Conservation (phyloP, 2,113 vertebrate species). For the Anolis sagrei region DNA sequence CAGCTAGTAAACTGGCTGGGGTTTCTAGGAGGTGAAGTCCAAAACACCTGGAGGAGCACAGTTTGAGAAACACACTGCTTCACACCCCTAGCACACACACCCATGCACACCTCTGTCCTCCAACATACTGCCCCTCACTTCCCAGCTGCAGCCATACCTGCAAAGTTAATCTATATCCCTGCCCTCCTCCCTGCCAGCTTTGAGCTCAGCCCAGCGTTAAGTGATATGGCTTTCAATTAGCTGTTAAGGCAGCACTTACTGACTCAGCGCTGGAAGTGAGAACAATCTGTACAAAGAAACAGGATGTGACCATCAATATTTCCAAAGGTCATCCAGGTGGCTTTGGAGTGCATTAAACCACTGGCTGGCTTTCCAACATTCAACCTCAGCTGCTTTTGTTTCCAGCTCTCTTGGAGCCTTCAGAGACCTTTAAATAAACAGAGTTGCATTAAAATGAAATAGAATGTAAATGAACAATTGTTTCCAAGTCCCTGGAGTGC, state of each 20-base stretch:
- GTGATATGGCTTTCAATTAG: conserved; percentile 16
- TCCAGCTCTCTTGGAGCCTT: neutral
- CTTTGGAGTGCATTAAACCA: conserved; percentile 1
- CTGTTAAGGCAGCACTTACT: neutral
- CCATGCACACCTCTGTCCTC: neutral
- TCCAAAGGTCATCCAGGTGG: neutral
- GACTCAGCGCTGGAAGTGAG: conserved; percentile 19
- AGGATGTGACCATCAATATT: conserved; percentile 34
- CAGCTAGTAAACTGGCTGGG: no score
- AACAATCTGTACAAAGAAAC: conserved; percentile 14
- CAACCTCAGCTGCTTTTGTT: neutral
- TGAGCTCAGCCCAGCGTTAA: neutral
- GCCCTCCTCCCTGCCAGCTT: neutral
- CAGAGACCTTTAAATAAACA: conserved; percentile 20
- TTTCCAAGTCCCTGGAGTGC: neutral
- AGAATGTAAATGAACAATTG: neutral
- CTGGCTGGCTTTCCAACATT: neutral
- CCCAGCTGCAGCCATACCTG: neutral
- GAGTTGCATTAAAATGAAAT: neutral
- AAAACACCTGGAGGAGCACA: no score
- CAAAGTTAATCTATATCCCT: neutral
- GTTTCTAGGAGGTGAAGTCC: no score
- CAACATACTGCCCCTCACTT: neutral
- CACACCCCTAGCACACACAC: no score
- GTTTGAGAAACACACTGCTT: no score